Evolutionary conservation across 2,797 vertebrate genomes (phyloP).

Genomic region (Phoebastria nigripes): DNA sequence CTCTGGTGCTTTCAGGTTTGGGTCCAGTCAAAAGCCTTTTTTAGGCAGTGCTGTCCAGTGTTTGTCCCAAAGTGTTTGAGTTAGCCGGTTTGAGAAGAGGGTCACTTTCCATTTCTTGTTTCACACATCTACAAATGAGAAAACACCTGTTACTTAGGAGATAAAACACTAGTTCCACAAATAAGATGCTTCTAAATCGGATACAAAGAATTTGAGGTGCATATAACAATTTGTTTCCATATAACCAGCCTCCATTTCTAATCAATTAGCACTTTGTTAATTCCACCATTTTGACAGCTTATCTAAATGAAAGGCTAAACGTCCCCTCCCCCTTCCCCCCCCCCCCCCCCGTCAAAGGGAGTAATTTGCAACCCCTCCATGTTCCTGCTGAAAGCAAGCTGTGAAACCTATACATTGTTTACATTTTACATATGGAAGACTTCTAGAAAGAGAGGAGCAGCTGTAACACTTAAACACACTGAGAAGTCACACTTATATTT

Average conservation of each 20-base stretch:
- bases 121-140: slow-evolving; percentile 79
- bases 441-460: not conserved
- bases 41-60: slow-evolving; percentile 89
- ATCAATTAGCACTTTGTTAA: not conserved
- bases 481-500: not conserved
- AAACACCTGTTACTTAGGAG: slow-evolving; percentile 20
- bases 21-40: slow-evolving; percentile 71
- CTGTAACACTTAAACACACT: not conserved
- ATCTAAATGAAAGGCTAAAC: not conserved
- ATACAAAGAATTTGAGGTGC: not conserved
- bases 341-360: not conserved
- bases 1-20: slow-evolving; percentile 86
- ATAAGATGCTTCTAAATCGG: not conserved
- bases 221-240: not conserved
- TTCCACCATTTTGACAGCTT: not conserved
- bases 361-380: not conserved
- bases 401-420: not conserved
- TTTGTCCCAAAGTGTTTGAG: slow-evolving; percentile 90
- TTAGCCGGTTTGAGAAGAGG: slow-evolving; percentile 86
- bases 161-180: not conserved
- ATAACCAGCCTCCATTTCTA: not conserved
- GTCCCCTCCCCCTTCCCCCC: too few species aligned
- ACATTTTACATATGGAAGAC: not conserved
- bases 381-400: not conserved
- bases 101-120: slow-evolving; percentile 86